Conservation (phyloP, 2,888 invertebrate genomes). For the Lycaena phlaeas region DNA sequence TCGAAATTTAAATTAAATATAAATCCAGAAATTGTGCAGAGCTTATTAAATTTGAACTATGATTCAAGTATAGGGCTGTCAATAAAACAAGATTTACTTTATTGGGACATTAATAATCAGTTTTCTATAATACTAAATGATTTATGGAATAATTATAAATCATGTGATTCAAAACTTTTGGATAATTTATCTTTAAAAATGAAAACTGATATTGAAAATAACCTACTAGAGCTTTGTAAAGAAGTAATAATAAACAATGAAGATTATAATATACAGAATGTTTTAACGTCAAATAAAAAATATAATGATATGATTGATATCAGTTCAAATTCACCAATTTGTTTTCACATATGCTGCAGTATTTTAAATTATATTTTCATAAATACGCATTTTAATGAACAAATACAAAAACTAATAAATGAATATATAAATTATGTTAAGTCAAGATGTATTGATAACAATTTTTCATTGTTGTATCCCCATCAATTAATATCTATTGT, state of each 20-base stretch:
- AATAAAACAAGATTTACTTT: slow-evolving; percentile 35
- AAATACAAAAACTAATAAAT: slow-evolving; percentile 33
- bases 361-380: slow-evolving; percentile 46
- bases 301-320: slow-evolving; percentile 30
- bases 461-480: slow-evolving; percentile 39
- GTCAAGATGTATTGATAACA: slow-evolving; percentile 20
- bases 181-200: slow-evolving; percentile 44
- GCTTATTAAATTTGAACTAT: slow-evolving; percentile 44
- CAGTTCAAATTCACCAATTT: slow-evolving; percentile 37
- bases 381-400: slow-evolving; percentile 34
- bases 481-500: slow-evolving; percentile 31
- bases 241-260: slow-evolving; percentile 27
- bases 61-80: slow-evolving; percentile 20
- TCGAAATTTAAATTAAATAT: slow-evolving; percentile 27
- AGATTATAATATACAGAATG: slow-evolving; percentile 22
- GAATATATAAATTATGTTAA: slow-evolving; percentile 36
- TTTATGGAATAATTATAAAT: slow-evolving; percentile 32
- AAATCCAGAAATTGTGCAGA: slow-evolving; percentile 47
- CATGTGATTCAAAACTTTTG: slow-evolving; percentile 18
- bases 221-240: slow-evolving; percentile 30
- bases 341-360: slow-evolving; percentile 46
- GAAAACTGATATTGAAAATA: slow-evolving; percentile 42
- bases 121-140: slow-evolving; percentile 31
- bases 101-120: slow-evolving; percentile 29
- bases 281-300: slow-evolving; percentile 23